Base-by-base conservation (phyloP, 2,888 invertebrate genomes). In the Meloe dianella region DNA sequence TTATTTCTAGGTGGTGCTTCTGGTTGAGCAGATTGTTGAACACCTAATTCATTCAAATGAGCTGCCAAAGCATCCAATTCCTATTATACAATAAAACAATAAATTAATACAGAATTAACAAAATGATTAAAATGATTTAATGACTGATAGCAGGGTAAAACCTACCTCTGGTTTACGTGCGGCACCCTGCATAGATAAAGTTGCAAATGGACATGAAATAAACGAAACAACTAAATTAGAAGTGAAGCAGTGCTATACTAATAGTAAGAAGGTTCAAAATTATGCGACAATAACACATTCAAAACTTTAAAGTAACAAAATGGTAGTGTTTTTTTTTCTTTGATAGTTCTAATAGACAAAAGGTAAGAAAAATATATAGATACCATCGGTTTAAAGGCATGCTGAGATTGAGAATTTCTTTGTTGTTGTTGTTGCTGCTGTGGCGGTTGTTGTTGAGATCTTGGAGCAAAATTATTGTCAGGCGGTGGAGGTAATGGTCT, bases 61-160 rank as follows among this genome's bases (percentile, higher is more conserved):
- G 95, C 96, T 73, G 97, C 98, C 84, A 98, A 86, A 83, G 93
- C 93, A 86, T 98, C 98, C 88, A 98, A 90, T 86, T 98, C 97
- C 96, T 97, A 75, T 41, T 17, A 17, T 30, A 56, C 1, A 27
- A 63, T 0, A 57, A 22, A 14, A 22, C 35, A 66, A 10, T 32
- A 24, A 22, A 41, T 58, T 66, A 65, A 71, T 54, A 73, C 8
- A 57, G 47, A 65, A 41, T 32, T 9, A 3, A n/a, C n/a, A 59
- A 67, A 29, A 62, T 57, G 51, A 30, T 24, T 64, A 20, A 57
- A 70, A 68, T 61, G 65, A 62, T 38, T 57, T 20, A 20, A 20
- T 38, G 4, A 54, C 6, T 12, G 32, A 64, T 47, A 27, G 32
- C 27, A 27, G 27, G 4, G 27, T 71, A 66, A 75, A 74, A 90